These are phyloP conservation scores for Steinernema feltiae DNA, from an alignment of 1,140 invertebrate genomes.

Conservation along the genomic window DNA sequence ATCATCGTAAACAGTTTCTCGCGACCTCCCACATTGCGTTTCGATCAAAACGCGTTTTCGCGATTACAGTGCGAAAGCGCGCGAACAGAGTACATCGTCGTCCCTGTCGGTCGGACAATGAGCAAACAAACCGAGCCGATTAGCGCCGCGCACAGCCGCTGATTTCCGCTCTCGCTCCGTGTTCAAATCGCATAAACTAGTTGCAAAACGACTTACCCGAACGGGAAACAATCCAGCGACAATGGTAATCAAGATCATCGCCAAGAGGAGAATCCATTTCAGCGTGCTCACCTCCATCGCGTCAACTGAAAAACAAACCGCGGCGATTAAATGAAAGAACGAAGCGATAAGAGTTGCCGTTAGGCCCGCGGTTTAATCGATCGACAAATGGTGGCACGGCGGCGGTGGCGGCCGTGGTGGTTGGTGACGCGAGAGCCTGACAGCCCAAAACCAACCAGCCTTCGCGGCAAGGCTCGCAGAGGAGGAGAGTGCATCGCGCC, in stretches of 20 bases:
- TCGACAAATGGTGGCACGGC: neutral
- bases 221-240: conserved; percentile 42
- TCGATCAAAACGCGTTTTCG: too few relatives aligned
- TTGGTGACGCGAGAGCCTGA: neutral
- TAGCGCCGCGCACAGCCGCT: neutral
- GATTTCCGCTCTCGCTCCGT: neutral
- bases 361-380: neutral
- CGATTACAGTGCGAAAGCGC: too few relatives aligned
- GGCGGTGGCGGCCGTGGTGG: too few relatives aligned
- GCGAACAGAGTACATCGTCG: too few relatives aligned
- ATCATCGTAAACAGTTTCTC: too few relatives aligned
- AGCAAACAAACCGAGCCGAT: too few relatives aligned
- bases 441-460: neutral
- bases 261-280: conserved; percentile 38
- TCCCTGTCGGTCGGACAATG: too few relatives aligned
- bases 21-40: too few relatives aligned
- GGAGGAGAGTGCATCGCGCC: neutral
- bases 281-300: conserved; percentile 42
- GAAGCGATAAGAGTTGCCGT: neutral
- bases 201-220: conserved; percentile 33
- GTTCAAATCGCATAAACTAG: neutral
- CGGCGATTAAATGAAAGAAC: neutral
- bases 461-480: neutral
- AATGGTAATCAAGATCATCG: conserved; percentile 42
- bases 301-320: neutral